Evolutionary conservation across 2,888 invertebrate species (phyloP), one percentile per base, ranked within the genome.

Genomic region (Koerneria pararmatus): DNA sequence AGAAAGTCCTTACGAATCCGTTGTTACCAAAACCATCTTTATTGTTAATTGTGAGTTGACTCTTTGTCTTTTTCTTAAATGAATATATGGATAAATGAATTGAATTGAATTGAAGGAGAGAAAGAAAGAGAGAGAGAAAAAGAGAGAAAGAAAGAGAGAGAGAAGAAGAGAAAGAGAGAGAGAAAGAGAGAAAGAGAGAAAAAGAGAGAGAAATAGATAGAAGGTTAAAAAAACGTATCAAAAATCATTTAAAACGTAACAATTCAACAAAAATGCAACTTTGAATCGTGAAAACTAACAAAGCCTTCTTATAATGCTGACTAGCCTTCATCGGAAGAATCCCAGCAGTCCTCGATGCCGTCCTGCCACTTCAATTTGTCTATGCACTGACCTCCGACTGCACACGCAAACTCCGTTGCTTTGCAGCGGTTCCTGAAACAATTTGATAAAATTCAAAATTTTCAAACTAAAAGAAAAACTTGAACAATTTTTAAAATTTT

Each of bases 321-420:
- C 70, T 67, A 32, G 75, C 78, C 73, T 73, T 81, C 81, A 71
- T 81, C 81, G 46, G 73, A 72, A n/a, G 74, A 77, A 67, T 81
- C 81, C 22, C 71, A 69, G 67, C 81, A 81, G 67, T 82, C 77
- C 31, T 78, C 75, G 6, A 78, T 71, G 11, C 81, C 79, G 65
- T 82, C 78, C 59, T 78, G 78, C 73, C 74, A 77, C 34, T 74
- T 71, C 29, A 69, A 58, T 48, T 72, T 67, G 22, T 72, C 65
- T 19, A 80, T 70, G 61, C 74, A 76, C 35, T 71, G 65, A 15
- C 60, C 64, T 35, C 70, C 70, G 22, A 69, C 48, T 29, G 66
- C 62, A 64, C 76, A 76, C 31, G 53, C 54, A 51, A 76, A 76
- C 46, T 75, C 72, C 3, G 64, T 19, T 3, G 46, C n/a, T 27